These are phyloP conservation scores for Nemopilema nomurai DNA, from an alignment of 30 jellyfish, hydroid and myxozoan genomes.

Conservation along the genomic window DNA sequence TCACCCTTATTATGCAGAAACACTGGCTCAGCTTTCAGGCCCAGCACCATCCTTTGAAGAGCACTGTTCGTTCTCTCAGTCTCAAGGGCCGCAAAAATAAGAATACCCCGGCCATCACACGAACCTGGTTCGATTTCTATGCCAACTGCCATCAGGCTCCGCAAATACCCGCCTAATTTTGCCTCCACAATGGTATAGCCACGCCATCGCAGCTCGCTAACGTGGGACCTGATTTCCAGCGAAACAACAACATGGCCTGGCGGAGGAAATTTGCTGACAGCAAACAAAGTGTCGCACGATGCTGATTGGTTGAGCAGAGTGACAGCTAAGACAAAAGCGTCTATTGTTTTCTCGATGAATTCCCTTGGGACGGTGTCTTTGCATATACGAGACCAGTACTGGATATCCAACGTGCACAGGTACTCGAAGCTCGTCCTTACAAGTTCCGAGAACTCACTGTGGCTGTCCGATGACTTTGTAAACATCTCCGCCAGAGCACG, in stretches of 20 bases:
- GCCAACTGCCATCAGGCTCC: constrained; percentile 71
- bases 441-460: constrained; percentile 27
- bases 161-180: constrained; percentile 62
- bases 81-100: constrained; percentile 45
- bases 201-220: constrained; percentile 70
- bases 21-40: constrained; percentile 29
- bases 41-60: constrained; percentile 8
- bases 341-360: constrained; percentile 7
- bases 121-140: constrained; percentile 81
- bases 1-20: constrained; percentile 15
- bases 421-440: constrained; percentile 43
- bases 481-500: constrained; percentile 73
- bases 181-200: constrained; percentile 79
- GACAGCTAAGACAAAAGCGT: constrained; percentile 42
- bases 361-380: constrained; percentile 78
- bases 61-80: constrained; percentile 19
- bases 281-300: constrained; percentile 24
- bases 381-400: constrained; percentile 74
- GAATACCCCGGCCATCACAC: constrained; percentile 11
- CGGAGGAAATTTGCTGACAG: constrained; percentile 55
- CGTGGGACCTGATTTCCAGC: constrained; percentile 50
- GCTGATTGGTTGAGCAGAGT: constrained; percentile 25
- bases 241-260: constrained; percentile 9
- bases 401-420: constrained; percentile 37
- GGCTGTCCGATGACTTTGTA: background rate